Evolutionary conservation across 2,797 vertebrate species (phyloP).

Genomic region (Halcyon chelicuti): DNA sequence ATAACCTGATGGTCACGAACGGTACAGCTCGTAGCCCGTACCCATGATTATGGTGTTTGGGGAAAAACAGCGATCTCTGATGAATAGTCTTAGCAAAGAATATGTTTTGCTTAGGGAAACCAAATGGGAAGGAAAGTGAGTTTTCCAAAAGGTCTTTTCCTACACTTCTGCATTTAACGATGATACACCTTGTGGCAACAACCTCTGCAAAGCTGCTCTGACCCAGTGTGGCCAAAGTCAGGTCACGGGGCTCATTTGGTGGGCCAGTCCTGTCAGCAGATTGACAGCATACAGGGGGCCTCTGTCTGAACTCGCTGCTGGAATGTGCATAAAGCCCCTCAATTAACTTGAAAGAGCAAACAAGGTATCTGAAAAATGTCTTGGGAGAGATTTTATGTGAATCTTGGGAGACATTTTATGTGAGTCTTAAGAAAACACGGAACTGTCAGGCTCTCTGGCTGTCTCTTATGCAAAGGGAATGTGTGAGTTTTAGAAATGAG

Average conservation of each 20-base stretch:
- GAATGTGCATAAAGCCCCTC: conserved; percentile 14
- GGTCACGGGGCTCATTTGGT: rapidly evolving
- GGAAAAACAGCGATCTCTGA: not conserved
- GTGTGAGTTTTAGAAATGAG: not conserved
- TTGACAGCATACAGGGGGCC: not conserved
- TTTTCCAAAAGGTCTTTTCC: not conserved
- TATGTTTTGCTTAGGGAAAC: not conserved
- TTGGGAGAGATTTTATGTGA: not conserved
- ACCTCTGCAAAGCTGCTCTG: not conserved
- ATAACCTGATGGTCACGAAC: not conserved
- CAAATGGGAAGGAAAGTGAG: not conserved
- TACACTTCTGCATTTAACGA: not conserved
- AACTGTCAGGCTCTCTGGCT: not conserved
- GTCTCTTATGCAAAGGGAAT: not conserved
- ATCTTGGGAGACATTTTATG: not conserved
- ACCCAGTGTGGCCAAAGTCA: not conserved
- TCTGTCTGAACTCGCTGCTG: not conserved
- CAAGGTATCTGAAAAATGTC: not conserved
- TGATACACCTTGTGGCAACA: not conserved
- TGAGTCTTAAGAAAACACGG: not conserved
- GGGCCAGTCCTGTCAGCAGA: not conserved
- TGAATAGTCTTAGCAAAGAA: not conserved
- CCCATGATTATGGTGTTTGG: not conserved
- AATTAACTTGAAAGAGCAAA: not conserved
- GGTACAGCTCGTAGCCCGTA: not conserved